Evolutionary conservation across 1,140 invertebrate genomes (phyloP).

Genomic region (Dreissena polymorpha): DNA sequence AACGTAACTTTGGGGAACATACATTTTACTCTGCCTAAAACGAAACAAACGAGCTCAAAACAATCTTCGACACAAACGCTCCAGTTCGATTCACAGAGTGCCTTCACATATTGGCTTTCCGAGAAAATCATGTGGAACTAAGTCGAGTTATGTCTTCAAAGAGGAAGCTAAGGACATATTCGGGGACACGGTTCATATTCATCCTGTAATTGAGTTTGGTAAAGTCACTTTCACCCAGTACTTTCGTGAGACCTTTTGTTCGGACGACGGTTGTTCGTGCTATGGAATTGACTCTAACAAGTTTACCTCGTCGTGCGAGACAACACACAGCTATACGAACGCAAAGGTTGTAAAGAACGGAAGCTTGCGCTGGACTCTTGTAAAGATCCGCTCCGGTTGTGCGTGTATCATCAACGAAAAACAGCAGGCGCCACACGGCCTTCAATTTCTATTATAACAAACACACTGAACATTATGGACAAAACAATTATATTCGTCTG

Average conservation of each 20-base stretch:
- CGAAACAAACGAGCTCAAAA: too few species aligned
- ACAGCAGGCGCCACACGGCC: too few species aligned
- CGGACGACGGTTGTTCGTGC: constrained; percentile 13
- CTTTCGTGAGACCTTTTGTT: constrained; percentile 37
- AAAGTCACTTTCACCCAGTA: constrained; percentile 1
- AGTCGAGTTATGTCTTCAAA: not conserved
- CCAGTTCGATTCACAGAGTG: too few species aligned
- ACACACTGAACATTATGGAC: too few species aligned
- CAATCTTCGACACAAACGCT: too few species aligned
- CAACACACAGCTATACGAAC: constrained; percentile 21
- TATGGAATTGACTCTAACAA: constrained; percentile 13
- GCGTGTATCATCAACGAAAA: not conserved
- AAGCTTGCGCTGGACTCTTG: constrained; percentile 19
- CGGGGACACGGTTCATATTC: constrained; percentile 29
- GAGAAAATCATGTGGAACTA: constrained; percentile 14
- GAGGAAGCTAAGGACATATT: constrained; percentile 18
- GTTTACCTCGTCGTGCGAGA: constrained; percentile 31
- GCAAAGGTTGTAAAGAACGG: constrained; percentile 36
- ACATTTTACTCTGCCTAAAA: too few species aligned
- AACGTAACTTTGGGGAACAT: too few species aligned
- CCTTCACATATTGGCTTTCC: not conserved
- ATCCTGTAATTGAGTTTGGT: constrained; percentile 20
- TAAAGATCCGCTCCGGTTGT: constrained; percentile 36
- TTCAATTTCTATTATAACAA: too few species aligned
- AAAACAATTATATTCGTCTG: too few species aligned